Evolutionary conservation across 2,797 vertebrate species (phyloP).

Genomic region (Rhyacichthys aspro): DNA sequence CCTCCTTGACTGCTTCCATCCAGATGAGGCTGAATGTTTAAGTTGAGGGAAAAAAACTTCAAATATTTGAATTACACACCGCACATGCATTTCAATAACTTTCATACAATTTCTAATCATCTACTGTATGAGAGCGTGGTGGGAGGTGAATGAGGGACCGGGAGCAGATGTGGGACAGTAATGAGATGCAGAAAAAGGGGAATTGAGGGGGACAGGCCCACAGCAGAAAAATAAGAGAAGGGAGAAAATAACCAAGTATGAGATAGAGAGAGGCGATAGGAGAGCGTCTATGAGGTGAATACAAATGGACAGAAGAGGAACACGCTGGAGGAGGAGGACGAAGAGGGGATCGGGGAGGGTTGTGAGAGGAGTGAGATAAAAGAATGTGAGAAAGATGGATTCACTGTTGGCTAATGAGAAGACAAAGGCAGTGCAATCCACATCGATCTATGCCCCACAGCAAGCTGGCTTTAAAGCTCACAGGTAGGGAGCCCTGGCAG

Average conservation of each 20-base stretch:
- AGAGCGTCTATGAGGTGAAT: constrained; percentile 76
- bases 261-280: constrained; percentile 70
- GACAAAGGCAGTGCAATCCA: constrained; percentile 73
- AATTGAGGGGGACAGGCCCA: constrained; percentile 63
- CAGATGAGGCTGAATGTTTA: constrained; percentile 17
- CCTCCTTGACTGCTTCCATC: constrained; percentile 29
- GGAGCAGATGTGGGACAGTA: constrained; percentile 71
- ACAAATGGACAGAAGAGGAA: constrained; percentile 73
- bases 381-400: constrained; percentile 76
- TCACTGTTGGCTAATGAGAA: constrained; percentile 75
- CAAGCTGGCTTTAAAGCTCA: constrained; percentile 44
- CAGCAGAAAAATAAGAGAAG: constrained; percentile 57
- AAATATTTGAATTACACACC: constrained; percentile 47
- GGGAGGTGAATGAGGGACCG: constrained; percentile 53
- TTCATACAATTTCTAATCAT: constrained; percentile 51
- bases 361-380: constrained; percentile 69
- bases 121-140: constrained; percentile 38
- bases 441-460: constrained; percentile 75
- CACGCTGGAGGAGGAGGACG: constrained; percentile 24
- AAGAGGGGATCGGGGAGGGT: constrained; percentile 13
- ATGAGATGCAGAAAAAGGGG: constrained; percentile 67
- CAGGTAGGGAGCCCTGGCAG: constrained; percentile 53
- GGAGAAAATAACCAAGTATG: constrained; percentile 71
- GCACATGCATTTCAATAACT: constrained; percentile 34
- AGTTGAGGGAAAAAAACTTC: constrained; percentile 41